Base-by-base conservation (phyloP, 2,113 vertebrate genomes). In the Kobus ellipsiprymnus region DNA sequence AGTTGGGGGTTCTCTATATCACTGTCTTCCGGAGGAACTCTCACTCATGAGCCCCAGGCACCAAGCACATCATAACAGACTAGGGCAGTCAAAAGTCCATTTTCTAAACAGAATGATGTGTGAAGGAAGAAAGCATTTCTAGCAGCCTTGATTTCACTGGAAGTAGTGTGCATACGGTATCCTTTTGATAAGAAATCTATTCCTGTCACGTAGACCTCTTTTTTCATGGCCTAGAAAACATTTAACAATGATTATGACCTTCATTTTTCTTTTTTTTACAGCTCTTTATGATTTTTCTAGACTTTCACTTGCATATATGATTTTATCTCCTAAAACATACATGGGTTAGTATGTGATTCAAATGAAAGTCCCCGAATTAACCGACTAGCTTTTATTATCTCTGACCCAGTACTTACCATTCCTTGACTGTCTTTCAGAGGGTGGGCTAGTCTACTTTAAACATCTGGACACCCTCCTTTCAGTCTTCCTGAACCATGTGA, bases 391-490 rank as follows among this genome's bases (percentile, higher is more conserved):
- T 91, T 62, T 46, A 23, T n/a, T n/a, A 46, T 15, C 33, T 67
- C 59, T 64, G 33, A 19, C 33, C 60, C 40, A 52, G 5, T 11
- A 52, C n/a, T 62, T 16, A 6, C 36, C 25, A 3, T 7, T 59
- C 12, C 44, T 78, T 82, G 23, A 50, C 16, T 48, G 5, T 44
- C 50, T 88, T 78, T 60, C n/a, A 90, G 23, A 92, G 54, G 29
- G 17, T 86, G 40, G 74, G 29, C 44, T n/a, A 57, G 71, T 96
- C 95, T 95, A 27, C 29, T 93, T 86, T 89, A 87, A 86, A 62
- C 7, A 16, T 50, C 44, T 50, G 14, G n/a, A 30, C 87, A 57
- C 30, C 15, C n/a, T 93, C 55, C 77, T 83, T 94, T 88, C 40
- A 23, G 16, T 90, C 60, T 92, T 78, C 95, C 67, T 87, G 87